Base-by-base conservation (phyloP, 2,888 invertebrate genomes). In the Gerosis bhagava region DNA sequence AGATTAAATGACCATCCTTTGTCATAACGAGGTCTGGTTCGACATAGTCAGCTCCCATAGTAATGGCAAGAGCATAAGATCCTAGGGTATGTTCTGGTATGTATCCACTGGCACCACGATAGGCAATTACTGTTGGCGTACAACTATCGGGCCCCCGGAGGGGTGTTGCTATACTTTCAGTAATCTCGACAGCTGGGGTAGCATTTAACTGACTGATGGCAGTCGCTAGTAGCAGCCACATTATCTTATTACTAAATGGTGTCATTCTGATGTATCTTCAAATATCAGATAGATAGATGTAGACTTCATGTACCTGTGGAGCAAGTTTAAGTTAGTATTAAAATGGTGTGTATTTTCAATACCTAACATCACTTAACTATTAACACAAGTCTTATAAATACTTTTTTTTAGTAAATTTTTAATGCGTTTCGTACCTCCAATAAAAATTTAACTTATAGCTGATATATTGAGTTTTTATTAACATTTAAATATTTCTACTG, bases 11-110 rank as follows among this genome's bases (percentile, higher is more conserved):
- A 2, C 81, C 77, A 32, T 88, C 86, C 49, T 65, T 75, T 2
- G 83, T 84, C 71, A 83, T 86, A 1, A 87, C 86, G 3, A 87
- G 62, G 49, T 87, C 86, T 3, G 84, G 86, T 59, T 88, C 87
- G 3, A 88, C 66, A 54, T 81, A 87, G 54, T 88, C 86, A 1
- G 84, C 68, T 2, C 84, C 86, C 82, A 86, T 80, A 8, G 77
- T 78, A 47, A 83, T 71, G 11, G 87, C 84, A 2, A 88, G 70
- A 3, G 86, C 77, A 50, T 86, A 87, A 2, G 86, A 72, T 1
- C 83, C 86, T 4, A 88, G 70, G 0, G 86, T 88, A 49, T 88
- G 86, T 54, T 88, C 86, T 0, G 86, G 87, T 6, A 77, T 70
- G 51, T 88, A 88, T 1, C 86, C 87, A 40, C 86, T 83, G 15